Conservation (phyloP, 2,113 vertebrate species). For the Delphinus delphis region DNA sequence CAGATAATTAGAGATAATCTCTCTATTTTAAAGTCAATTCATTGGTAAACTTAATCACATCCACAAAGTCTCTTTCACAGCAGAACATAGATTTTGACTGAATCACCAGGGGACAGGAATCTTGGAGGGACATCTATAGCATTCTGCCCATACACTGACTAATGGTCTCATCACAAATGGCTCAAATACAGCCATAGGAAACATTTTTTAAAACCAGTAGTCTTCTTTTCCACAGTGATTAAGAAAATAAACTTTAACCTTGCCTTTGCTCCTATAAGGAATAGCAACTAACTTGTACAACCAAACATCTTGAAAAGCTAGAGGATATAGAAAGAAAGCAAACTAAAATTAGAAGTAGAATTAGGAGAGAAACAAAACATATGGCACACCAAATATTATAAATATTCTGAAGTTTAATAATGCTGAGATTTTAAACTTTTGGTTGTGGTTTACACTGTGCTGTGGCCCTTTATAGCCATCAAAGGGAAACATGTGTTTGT, state of each 20-base stretch:
- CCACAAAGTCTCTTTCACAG: background rate
- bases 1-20: background rate
- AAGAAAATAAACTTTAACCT: background rate
- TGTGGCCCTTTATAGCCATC: background rate
- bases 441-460: background rate
- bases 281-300: background rate
- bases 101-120: background rate
- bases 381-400: background rate
- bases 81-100: background rate
- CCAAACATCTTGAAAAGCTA: slow-evolving; percentile 32
- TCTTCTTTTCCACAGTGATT: background rate
- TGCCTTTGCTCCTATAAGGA: background rate
- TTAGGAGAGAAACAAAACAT: background rate
- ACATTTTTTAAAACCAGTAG: background rate
- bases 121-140: background rate
- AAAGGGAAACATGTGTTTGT: slow-evolving; percentile 6
- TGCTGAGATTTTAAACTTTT: slow-evolving; percentile 14
- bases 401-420: background rate
- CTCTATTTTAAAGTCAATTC: background rate
- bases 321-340: background rate
- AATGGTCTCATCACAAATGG: background rate
- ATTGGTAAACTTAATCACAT: background rate
- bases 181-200: background rate
- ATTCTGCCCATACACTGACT: background rate
- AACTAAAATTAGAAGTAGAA: background rate